Conservation (phyloP, 2,888 invertebrate genomes). For the Cordilura impudica region DNA sequence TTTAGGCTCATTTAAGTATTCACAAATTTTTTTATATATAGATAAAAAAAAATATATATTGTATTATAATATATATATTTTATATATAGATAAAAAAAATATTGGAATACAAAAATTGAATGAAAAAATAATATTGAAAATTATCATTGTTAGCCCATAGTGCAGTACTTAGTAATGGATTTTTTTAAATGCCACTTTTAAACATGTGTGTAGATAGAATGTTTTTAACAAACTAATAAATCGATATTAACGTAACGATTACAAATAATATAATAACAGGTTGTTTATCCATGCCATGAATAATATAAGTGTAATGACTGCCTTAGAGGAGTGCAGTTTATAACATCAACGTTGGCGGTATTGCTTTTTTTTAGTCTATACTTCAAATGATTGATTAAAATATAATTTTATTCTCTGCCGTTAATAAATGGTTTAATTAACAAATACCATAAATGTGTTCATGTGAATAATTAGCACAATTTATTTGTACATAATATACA, state of each 20-base stretch:
- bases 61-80: no score
- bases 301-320: neutral
- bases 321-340: neutral
- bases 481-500: no score
- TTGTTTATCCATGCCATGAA: constrained; percentile 4
- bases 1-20: no score
- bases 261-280: constrained; percentile 17
- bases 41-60: no score
- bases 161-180: neutral
- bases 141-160: no score
- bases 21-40: no score
- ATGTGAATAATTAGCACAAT: neutral
- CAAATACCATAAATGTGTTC: neutral
- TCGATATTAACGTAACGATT: neutral
- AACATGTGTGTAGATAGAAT: neutral
- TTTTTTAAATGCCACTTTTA: no score
- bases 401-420: neutral
- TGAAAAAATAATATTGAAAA: no score
- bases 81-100: no score
- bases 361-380: neutral
- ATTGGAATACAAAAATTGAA: no score
- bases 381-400: neutral
- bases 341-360: neutral
- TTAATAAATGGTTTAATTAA: neutral
- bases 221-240: neutral